Conservation (phyloP, 2,113 vertebrate genomes). For the Ochotona curzoniae region DNA sequence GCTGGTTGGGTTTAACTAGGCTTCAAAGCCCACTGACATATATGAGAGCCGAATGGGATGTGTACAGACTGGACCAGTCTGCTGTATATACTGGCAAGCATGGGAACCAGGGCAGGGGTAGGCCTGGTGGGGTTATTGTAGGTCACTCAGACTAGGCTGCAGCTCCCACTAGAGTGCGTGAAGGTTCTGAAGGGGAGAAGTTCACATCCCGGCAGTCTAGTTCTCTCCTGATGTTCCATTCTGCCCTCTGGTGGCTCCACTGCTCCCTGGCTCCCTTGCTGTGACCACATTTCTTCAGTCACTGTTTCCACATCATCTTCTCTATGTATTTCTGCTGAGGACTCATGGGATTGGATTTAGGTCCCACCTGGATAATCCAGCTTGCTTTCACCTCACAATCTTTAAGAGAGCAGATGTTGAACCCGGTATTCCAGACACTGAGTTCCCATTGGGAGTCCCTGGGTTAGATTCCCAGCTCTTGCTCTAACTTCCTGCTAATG, state of each 20-base stretch:
- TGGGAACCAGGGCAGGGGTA: no score
- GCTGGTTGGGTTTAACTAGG: no score
- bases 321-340: not conserved
- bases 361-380: not conserved
- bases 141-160: no score
- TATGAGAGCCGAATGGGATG: no score
- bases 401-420: not conserved
- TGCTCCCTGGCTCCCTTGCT: not conserved
- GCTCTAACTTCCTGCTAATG: no score
- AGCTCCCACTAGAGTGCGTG: no score
- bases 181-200: not conserved
- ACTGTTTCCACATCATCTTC: not conserved
- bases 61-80: no score
- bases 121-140: no score
- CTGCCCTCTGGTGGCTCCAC: not conserved
- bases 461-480: no score
- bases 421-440: not conserved
- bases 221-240: not conserved
- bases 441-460: no score
- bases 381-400: not conserved
- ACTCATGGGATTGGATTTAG: not conserved
- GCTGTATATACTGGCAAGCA: no score
- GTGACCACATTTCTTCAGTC: not conserved
- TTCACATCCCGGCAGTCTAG: not conserved
- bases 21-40: no score